Evolutionary conservation across 2,888 invertebrate species (phyloP).

Genomic region (Achlya flavicornis): DNA sequence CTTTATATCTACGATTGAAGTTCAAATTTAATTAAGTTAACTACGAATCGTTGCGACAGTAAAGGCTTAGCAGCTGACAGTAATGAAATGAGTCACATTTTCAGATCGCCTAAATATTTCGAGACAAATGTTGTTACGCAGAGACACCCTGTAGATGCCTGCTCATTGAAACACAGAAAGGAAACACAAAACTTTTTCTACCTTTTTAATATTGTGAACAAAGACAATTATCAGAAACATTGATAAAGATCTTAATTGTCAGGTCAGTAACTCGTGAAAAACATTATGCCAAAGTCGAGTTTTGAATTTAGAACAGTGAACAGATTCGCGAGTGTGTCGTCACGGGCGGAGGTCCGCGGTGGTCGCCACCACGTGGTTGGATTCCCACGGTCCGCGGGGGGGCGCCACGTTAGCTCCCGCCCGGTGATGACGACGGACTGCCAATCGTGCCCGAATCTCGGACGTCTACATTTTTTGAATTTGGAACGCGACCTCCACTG

Average conservation of each 20-base stretch:
- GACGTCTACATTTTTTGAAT: constrained; percentile 30
- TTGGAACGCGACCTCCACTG: constrained; percentile 49
- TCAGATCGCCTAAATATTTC: not conserved
- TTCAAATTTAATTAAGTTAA: not conserved
- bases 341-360: constrained; percentile 49
- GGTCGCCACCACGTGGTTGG: constrained; percentile 58
- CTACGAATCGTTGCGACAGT: not conserved
- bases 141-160: not conserved
- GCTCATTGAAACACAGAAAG: not conserved
- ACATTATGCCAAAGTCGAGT: constrained; percentile 26
- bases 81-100: constrained; percentile 4
- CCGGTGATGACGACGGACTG: constrained; percentile 19
- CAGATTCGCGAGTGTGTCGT: constrained; percentile 48
- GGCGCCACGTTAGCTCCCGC: constrained; percentile 29
- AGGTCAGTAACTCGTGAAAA: constrained; percentile 15
- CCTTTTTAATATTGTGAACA: not conserved
- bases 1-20: not conserved
- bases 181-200: not conserved
- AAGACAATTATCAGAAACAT: not conserved
- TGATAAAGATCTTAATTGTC: constrained; percentile 5
- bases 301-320: constrained; percentile 18
- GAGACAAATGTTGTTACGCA: not conserved
- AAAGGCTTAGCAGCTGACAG: not conserved
- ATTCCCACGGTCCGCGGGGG: constrained; percentile 72
- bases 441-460: constrained; percentile 32